Percentiles rank a stretch among this genome's conserved stretches.
phyloP scores from a whole-genome alignment of 2,888 invertebrate genomes.

The Erebia ligea region DNA sequence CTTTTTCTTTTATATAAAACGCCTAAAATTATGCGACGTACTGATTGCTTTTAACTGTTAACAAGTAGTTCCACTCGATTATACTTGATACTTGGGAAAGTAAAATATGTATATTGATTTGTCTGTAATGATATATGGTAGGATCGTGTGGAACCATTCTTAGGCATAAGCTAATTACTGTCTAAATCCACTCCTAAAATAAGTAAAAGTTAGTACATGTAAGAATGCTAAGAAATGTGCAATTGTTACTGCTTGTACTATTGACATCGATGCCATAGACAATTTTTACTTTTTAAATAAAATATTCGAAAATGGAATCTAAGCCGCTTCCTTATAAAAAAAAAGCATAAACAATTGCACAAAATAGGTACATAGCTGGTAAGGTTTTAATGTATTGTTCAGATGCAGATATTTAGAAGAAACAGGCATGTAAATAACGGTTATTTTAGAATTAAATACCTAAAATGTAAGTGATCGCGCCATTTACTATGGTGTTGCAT shows the following conservation, averaged over 20 bases:
- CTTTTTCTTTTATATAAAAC: conserved; percentile 27
- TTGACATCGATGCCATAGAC: conserved; percentile 56
- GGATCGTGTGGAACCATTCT: conserved; percentile 7
- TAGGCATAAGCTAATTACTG: conserved; percentile 73
- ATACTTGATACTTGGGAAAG: not conserved
- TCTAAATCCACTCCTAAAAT: conserved; percentile 77
- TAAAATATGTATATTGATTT: conserved; percentile 2
- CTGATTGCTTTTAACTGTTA: conserved; percentile 40
- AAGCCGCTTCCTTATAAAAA: conserved; percentile 45
- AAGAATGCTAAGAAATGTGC: conserved; percentile 71
- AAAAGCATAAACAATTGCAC: conserved; percentile 76
- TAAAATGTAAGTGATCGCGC: conserved; percentile 54
- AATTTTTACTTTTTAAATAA: conserved; percentile 43
- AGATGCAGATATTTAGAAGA: conserved; percentile 83
- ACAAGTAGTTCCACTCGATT: not conserved
- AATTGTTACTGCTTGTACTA: conserved; percentile 71
- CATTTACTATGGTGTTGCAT: conserved; percentile 63
- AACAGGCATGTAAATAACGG: conserved; percentile 77
- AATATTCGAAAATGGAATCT: conserved; percentile 38
- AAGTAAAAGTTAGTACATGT: conserved; percentile 64
- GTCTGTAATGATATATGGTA: not conserved
- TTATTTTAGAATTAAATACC: conserved; percentile 62
- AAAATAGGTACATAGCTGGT: conserved; percentile 63
- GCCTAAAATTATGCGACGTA: conserved; percentile 32
- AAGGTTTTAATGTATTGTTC: conserved; percentile 83